phyloP scores from a whole-genome alignment of 2,113 vertebrate species.

The Ictidomys tridecemlineatus region DNA sequence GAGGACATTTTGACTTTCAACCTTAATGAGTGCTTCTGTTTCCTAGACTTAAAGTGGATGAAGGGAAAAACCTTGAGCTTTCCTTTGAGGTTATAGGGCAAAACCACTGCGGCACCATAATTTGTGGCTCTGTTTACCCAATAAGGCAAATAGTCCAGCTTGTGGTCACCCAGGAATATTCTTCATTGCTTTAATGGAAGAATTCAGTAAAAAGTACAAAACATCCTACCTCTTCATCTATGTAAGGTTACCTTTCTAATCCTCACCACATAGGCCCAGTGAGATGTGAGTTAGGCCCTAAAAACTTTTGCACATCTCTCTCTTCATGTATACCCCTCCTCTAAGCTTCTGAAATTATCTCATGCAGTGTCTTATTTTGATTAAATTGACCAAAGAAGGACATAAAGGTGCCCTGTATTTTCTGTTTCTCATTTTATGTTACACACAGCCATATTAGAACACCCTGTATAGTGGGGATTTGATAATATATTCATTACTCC shows the following conservation, averaged over 20 bases:
- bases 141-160: not conserved
- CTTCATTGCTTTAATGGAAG: conserved; percentile 6
- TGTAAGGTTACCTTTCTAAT: not conserved
- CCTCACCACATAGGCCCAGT: not conserved
- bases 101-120: not conserved
- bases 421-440: not conserved
- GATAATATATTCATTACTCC: not conserved
- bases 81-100: not conserved
- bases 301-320: conserved; percentile 12
- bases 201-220: not conserved
- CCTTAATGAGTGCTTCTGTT: not conserved
- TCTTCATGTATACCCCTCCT: not conserved
- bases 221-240: not conserved
- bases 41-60: not conserved
- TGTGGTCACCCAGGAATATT: not conserved
- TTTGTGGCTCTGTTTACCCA: conserved; percentile 18
- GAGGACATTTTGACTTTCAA: conserved; percentile 35
- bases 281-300: not conserved
- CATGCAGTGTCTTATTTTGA: not conserved
- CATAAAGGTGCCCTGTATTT: conserved; percentile 17
- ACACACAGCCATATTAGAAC: not conserved
- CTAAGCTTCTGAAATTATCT: not conserved
- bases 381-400: conserved; percentile 4
- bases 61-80: not conserved
- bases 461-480: not conserved